Evolutionary conservation across 1,140 invertebrate genomes (phyloP).

Genomic region (Chironomus striatipennis): DNA sequence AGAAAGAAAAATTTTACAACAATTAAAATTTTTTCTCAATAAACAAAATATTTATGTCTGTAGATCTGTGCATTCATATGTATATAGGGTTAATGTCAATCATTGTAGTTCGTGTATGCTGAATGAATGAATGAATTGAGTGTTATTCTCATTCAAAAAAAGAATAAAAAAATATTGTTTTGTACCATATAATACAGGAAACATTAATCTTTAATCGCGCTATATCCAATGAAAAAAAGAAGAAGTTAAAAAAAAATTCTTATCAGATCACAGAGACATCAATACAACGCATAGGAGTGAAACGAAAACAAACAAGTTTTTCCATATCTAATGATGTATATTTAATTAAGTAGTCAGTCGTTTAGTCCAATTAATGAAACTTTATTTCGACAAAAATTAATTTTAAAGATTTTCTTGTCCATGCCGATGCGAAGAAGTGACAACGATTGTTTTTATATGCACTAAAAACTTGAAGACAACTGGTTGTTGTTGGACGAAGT

Average conservation of each 20-base stretch:
- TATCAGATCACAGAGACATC: no score
- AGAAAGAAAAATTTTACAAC: conserved; percentile 9
- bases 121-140: conserved; percentile 7
- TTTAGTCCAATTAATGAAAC: conserved; percentile 14
- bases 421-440: background rate
- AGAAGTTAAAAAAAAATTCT: no score
- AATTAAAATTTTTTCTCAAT: background rate
- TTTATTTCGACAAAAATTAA: conserved; percentile 15
- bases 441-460: conserved; percentile 1
- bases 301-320: conserved; percentile 3
- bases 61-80: no score
- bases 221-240: background rate
- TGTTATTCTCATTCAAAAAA: conserved; percentile 5
- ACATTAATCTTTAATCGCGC: conserved; percentile 12
- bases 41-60: no score
- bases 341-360: conserved; percentile 13
- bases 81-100: background rate
- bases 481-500: no score
- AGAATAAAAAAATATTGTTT: background rate
- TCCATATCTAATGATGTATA: conserved; percentile 13
- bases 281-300: background rate
- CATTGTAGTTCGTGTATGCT: background rate
- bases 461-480: background rate
- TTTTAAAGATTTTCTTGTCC: background rate
- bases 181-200: background rate